A percentile compares a stretch with the other conserved stretches of the same genome.
Evolutionary conservation across 2,113 vertebrate genomes (phyloP).

Genomic region (Syrmaticus mikado): DNA sequence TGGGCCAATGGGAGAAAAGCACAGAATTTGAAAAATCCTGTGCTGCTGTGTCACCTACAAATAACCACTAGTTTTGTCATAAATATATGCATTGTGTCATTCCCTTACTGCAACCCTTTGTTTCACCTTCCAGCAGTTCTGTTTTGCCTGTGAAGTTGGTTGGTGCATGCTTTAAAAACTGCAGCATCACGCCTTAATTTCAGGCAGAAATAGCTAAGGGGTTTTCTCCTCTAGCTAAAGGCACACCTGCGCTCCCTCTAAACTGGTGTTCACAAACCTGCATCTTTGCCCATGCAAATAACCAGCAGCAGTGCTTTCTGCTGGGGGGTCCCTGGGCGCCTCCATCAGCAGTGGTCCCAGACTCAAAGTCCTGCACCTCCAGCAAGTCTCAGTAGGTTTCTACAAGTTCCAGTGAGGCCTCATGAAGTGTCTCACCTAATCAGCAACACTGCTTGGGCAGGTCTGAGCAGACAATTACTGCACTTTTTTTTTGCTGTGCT

Average conservation of each 20-base stretch:
- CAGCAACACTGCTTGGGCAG: neutral
- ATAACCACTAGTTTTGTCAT: neutral
- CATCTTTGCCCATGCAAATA: neutral
- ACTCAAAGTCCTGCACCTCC: neutral
- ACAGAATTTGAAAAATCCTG: neutral
- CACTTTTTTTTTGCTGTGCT: neutral
- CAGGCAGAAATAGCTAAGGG: neutral
- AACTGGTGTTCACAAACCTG: neutral
- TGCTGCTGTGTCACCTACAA: neutral
- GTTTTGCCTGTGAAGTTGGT: neutral
- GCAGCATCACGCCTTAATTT: neutral
- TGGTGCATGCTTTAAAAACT: neutral
- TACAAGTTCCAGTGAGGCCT: neutral
- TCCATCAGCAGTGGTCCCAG: neutral
- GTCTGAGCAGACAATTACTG: neutral
- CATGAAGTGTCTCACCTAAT: accelerated
- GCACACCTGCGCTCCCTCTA: neutral
- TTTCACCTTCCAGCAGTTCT: neutral
- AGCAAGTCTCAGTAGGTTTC: neutral
- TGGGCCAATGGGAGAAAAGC: neutral
- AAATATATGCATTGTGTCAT: accelerated
- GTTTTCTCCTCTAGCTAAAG: neutral
- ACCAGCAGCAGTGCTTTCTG: neutral
- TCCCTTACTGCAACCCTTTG: neutral
- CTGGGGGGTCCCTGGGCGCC: neutral